Conservation (phyloP, 1,140 invertebrate species). For the Caenorhabditis remanei region DNA sequence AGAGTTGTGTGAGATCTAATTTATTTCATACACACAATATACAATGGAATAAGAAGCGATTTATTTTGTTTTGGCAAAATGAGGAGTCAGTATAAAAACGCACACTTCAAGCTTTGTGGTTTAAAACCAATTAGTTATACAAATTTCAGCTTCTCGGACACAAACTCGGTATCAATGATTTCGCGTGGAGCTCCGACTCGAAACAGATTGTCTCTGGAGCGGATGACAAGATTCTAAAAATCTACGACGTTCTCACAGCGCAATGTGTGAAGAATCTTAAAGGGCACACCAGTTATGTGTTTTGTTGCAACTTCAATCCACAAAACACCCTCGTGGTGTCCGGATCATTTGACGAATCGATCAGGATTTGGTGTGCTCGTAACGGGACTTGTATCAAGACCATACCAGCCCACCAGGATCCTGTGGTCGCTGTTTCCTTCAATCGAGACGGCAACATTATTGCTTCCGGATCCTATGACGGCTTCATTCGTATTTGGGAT, state of each 20-base stretch:
- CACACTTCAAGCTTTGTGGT: not conserved
- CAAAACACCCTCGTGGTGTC: constrained; percentile 99
- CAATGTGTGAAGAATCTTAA: constrained; percentile 98
- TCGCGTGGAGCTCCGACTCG: constrained; percentile 97
- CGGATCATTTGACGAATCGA: constrained; percentile 99
- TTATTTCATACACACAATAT: too few species aligned
- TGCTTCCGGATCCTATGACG: constrained; percentile 98
- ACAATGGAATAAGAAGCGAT: too few species aligned
- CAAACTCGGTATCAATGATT: constrained; percentile 96
- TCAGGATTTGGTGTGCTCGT: constrained; percentile 98
- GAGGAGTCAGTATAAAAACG: too few species aligned
- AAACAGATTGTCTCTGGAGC: constrained; percentile 94
- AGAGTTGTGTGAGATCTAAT: too few species aligned
- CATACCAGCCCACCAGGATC: constrained; percentile 97
- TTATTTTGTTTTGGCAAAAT: too few species aligned
- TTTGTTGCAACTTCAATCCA: constrained; percentile 99
- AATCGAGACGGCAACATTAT: constrained; percentile 97
- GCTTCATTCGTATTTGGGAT: constrained; percentile 99
- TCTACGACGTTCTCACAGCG: constrained; percentile 78
- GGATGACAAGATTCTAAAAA: constrained; percentile 99
- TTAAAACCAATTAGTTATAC: not conserved
- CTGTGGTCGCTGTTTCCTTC: constrained; percentile 94
- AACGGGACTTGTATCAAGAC: constrained; percentile 98
- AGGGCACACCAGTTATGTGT: constrained; percentile 99
- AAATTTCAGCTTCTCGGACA: constrained; percentile 83